Evolutionary conservation across 2,113 vertebrate species (phyloP), one percentile per base, ranked within the genome.

Genomic region (Merops nubicus): DNA sequence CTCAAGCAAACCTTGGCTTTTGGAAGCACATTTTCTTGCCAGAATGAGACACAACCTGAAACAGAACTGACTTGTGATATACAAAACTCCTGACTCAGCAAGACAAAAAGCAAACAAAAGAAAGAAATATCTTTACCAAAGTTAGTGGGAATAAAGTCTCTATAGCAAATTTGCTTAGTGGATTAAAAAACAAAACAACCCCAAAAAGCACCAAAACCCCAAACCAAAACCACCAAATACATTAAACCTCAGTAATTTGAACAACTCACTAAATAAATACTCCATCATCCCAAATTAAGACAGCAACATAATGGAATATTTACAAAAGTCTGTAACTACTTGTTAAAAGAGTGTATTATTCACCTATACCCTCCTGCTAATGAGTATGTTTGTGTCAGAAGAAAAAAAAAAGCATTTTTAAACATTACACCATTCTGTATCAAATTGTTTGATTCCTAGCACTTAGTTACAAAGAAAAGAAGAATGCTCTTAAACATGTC

Each of bases 1-100:
- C 85, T 81, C 88, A 21, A 85, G 78, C 62, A 96, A 93, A 84
- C 50, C 75, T 34, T 56, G 91, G 67, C 89, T 96, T 94, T 74
- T 38, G 34, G 68, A 85, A 95, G 45, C 75, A 63, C 63, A 7
- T 67, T 91, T 89, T 36, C 57, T 62, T 74, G 51, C 74, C 90
- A 54, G 82, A 94, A 70, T 9, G 79, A 93, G 59, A 73, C 15
- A 86, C 80, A 81, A 56, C 29, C 64, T 68, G 38, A 47, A 75
- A 70, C 51, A 81, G 42, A 95, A 51, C 90, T 86, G 42, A 79
- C 26, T 15, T 45, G 45, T 54, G 75, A 67, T 57, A 34, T 9
- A 31, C 34, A 33, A 40, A 93, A 79, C 48, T 51, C 90, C 90
- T 78, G 83, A 96, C 33, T 91, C 90, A 75, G 95, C 68, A 60